Conservation (phyloP, 2,888 invertebrate species). For the Heliconius erato region DNA sequence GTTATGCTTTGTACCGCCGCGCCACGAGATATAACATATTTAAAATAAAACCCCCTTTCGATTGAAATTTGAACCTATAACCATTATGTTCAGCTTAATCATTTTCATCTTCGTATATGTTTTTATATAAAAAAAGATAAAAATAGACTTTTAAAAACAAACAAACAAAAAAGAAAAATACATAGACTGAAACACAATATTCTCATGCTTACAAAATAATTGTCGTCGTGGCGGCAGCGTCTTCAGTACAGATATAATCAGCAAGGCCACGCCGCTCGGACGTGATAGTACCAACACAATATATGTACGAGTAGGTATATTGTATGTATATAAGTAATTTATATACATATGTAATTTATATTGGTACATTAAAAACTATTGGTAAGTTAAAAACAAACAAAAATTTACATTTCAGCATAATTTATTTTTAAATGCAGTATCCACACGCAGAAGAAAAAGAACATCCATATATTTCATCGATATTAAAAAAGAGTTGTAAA, state of each 20-base stretch:
- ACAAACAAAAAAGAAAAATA: neutral
- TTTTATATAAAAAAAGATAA: neutral
- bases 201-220: slow-evolving; percentile 25
- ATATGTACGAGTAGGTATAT: neutral
- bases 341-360: neutral
- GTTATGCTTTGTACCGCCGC: too few relatives aligned
- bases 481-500: neutral
- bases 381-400: neutral
- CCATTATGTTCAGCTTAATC: too few relatives aligned
- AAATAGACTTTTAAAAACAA: neutral
- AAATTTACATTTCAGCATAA: neutral
- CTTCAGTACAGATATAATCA: slow-evolving; percentile 26
- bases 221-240: neutral
- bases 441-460: too few relatives aligned
- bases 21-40: too few relatives aligned
- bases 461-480: neutral
- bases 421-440: too few relatives aligned
- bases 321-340: too few relatives aligned
- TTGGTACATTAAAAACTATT: neutral
- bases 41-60: too few relatives aligned
- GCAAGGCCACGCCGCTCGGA: slow-evolving; percentile 30
- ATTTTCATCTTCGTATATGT: too few relatives aligned
- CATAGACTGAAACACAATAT: slow-evolving; percentile 10
- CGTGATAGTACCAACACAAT: slow-evolving; percentile 15
- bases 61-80: too few relatives aligned